Conservation (phyloP, 2,797 vertebrate genomes). For the Otolemur crassicaudatus region DNA sequence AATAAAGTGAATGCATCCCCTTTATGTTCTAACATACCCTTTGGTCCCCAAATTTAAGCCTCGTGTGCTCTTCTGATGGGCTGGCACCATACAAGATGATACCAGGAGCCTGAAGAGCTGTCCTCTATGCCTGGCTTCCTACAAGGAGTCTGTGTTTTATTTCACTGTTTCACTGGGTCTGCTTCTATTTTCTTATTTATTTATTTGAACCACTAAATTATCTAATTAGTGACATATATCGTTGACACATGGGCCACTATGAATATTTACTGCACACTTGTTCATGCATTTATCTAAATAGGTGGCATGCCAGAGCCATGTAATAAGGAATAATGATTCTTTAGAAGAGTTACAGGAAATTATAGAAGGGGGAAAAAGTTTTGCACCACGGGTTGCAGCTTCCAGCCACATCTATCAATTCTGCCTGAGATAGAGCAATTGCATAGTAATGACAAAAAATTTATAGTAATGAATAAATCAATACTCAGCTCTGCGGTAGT, state of each 20-base stretch:
- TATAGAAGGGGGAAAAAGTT: constrained; percentile 86
- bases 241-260: constrained; percentile 90
- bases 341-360: constrained; percentile 89
- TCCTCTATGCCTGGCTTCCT: not conserved
- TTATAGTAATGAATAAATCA: constrained; percentile 91
- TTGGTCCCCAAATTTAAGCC: not conserved
- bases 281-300: constrained; percentile 92
- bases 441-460: constrained; percentile 90
- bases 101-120: constrained; percentile 6
- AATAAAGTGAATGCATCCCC: not conserved
- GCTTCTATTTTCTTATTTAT: constrained; percentile 89
- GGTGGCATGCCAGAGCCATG: constrained; percentile 88
- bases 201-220: constrained; percentile 91
- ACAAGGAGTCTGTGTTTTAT: constrained; percentile 73
- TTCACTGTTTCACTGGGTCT: constrained; percentile 78
- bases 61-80: not conserved
- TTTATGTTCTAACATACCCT: not conserved
- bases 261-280: constrained; percentile 91
- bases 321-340: constrained; percentile 92
- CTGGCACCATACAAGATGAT: not conserved
- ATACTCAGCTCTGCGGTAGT: constrained; percentile 85
- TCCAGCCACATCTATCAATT: constrained; percentile 86
- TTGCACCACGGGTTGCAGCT: constrained; percentile 82
- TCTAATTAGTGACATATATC: constrained; percentile 91
- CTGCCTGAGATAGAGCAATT: constrained; percentile 87